Base-by-base conservation (phyloP, 1,140 invertebrate genomes). In the Eumaeus atala region DNA sequence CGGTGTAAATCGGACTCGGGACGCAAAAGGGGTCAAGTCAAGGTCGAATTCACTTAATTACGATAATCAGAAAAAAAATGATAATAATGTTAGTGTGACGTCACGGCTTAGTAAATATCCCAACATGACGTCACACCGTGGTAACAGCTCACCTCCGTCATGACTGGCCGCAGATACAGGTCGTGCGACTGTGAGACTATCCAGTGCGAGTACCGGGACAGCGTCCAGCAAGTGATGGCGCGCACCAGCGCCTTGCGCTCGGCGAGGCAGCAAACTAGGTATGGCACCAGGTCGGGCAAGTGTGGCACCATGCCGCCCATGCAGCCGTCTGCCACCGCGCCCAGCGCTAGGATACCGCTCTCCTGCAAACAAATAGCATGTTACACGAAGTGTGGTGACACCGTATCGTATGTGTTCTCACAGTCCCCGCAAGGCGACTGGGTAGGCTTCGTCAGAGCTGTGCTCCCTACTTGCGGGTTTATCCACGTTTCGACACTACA, bases 301-400 rank as follows among this genome's bases (percentile, higher is more conserved):
- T 99, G 98, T 16, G 93, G 95, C 44, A 97, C 93, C 96, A 99
- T 99, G 58, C 98, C 98, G 54, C 90, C 92, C 95, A 98, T 98
- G 76, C 98, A 99, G 56, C 98, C 98, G 91, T 99, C 98, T n/a
- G 98, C 98, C 62, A 99, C 98, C 10, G 98, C 98, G 59, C 98
- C 98, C 36, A 99, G 83, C 9, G 97, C 96, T 16, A 99, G 86
- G 61, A 99, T 98, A 14, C 96, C 97, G 52, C 95, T 97, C 79
- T 99, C 97, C 79, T 88, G 64, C 21, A 28, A 28, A 28, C 2
- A 2, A 28, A 28, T 6, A 28, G 2, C 21, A 28, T 28, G 2
- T 28, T 3, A 6, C 6, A 28, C 2, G 21, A 28, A 6, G 21
- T 28, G 6, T 28, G 2, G 21, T 6, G 2, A 28, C 21, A 6